These are phyloP conservation scores for Bujurquina vittata DNA, from an alignment of 2,113 vertebrate genomes.

Conservation along the genomic window DNA sequence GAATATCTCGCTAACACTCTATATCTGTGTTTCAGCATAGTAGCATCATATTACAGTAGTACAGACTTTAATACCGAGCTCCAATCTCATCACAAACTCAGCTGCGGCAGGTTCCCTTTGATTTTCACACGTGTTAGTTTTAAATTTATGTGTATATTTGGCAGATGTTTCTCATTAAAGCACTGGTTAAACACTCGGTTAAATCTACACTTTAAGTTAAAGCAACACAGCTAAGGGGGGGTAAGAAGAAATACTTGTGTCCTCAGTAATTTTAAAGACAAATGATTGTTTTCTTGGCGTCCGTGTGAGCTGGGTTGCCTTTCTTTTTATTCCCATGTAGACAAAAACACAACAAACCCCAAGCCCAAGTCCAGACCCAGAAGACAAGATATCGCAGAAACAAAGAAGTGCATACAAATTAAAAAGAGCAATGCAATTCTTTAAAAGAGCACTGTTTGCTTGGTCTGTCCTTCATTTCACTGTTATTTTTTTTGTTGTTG, in stretches of 20 bases:
- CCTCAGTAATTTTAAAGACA: conserved; percentile 57
- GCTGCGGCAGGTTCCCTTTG: conserved; percentile 30
- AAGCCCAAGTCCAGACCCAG: conserved; percentile 19
- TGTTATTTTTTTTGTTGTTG: conserved; percentile 26
- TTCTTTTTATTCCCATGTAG: conserved; percentile 51
- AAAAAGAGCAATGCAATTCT: conserved; percentile 59
- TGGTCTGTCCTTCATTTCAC: conserved; percentile 65
- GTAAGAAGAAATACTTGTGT: conserved; percentile 39
- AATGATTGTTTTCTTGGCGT: conserved; percentile 65
- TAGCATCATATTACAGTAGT: conserved; percentile 1
- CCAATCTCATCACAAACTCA: conserved; percentile 34
- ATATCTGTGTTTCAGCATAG: conserved; percentile 6
- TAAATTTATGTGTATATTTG: conserved; percentile 64
- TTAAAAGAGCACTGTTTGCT: conserved; percentile 75
- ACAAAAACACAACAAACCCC: conserved; percentile 45
- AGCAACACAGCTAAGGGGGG: conserved; percentile 48
- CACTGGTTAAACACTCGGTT: conserved; percentile 66
- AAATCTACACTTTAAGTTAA: conserved; percentile 58
- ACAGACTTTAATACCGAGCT: conserved; percentile 33
- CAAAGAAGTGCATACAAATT: conserved; percentile 54
- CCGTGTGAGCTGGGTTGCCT: conserved; percentile 39
- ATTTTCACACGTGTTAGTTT: conserved; percentile 48
- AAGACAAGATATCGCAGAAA: conserved; percentile 59
- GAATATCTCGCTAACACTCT: conserved; percentile 2
- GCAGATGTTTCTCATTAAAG: conserved; percentile 65